Base-by-base conservation (phyloP, 1,140 invertebrate genomes). In the Camponotus vicinus region DNA sequence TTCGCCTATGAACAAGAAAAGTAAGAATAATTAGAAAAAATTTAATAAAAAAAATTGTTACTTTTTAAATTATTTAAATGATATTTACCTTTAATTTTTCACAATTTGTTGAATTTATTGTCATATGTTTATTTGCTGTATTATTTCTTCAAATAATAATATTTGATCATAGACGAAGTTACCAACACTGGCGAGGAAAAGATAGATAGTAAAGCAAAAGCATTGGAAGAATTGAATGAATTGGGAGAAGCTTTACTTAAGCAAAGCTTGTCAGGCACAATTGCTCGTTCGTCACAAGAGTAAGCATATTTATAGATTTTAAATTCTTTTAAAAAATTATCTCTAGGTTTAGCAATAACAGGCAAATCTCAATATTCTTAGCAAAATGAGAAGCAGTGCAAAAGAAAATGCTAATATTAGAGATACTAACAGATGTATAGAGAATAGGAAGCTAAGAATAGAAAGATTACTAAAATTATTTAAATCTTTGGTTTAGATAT, bases 191-290 rank as follows among this genome's bases (percentile, higher is more conserved):
- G 83, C 9, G 88, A 85, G 34, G 70, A 86, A 63, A 92, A 95
- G 95, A 85, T 93, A 73, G 91, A 94, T 37, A 95, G 92, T 87
- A 95, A 95, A 93, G 93, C 95, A 69, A 95, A 96, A 95, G 96
- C 97, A 86, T 87, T 98, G 89, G 97, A 97, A 91, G 97, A 98
- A 88, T 94, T 98, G 57, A 97, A 98, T 91, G 96, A 96, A 45
- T 95, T 98, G 34, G 96, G 97, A 32, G 96, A 98, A 93, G 95
- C 96, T 89, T 94, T 98, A 37, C 94, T 98, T 55, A 97, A 97
- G 93, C 96, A 97, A 94, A 97, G 96, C 89, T 94, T 98, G 89
- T 96, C 96, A 34, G 91, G 95, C 80, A 94, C 96, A 77, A 96
- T 93, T 91, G 93, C 93, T 91, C 95, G 91, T 82, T 88, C 87